Percentiles rank a stretch among this genome's conserved stretches.
These are phyloP conservation scores for Agraylea sexmaculata DNA, from an alignment of 1,140 invertebrate species.

Conservation along the genomic window DNA sequence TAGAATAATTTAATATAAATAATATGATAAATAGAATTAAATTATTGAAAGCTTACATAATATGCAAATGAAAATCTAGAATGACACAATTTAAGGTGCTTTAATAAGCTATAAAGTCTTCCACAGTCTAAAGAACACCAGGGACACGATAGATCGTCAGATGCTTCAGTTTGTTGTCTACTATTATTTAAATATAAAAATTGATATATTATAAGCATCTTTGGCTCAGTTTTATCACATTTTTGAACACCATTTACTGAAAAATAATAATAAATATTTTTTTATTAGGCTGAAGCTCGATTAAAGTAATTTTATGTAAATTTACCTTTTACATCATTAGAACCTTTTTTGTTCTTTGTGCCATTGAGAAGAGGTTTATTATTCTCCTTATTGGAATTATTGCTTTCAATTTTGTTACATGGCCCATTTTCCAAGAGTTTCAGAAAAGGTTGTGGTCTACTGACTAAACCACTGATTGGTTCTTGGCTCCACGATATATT, in stretches of 20 bases:
- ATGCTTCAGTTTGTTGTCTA: conserved; percentile 86
- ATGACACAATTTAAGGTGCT: conserved; percentile 89
- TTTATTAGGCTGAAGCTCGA: too few species aligned
- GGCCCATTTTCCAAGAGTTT: conserved; percentile 27
- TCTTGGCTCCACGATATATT: conserved; percentile 71
- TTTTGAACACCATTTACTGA: conserved; percentile 3
- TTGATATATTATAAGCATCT: conserved; percentile 77
- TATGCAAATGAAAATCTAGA: conserved; percentile 88
- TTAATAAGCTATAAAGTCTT: conserved; percentile 76
- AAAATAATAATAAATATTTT: conserved; percentile 1
- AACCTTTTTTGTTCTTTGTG: conserved; percentile 14
- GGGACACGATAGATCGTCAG: conserved; percentile 83
- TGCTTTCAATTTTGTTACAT: conserved; percentile 23
- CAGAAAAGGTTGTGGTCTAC: conserved; percentile 45
- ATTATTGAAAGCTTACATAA: conserved; percentile 51
- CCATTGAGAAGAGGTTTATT: conserved; percentile 38
- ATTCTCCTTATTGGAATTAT: conserved; percentile 42
- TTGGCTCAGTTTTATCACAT: conserved; percentile 2
- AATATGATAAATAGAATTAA: conserved; percentile 9
- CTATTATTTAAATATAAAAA: conserved; percentile 94
- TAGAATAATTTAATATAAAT: conserved; percentile 7
- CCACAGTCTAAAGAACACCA: conserved; percentile 90
- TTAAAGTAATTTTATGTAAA: not conserved
- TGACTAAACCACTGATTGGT: conserved; percentile 55
- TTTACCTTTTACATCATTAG: conserved; percentile 8